Conservation (phyloP, 2,888 invertebrate genomes). For the Hydroisotoma schaefferi region DNA sequence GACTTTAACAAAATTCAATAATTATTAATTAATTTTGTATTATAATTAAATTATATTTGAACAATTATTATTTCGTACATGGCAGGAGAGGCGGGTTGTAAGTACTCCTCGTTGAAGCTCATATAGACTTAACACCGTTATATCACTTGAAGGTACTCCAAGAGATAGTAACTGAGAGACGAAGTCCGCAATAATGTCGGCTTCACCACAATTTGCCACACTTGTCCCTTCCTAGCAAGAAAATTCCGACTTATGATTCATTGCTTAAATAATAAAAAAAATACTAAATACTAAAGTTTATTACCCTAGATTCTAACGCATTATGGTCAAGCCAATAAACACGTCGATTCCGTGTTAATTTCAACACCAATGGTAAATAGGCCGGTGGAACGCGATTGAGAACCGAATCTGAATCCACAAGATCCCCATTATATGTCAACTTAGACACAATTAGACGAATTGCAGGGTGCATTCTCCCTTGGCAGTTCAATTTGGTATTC, state of each 20-base stretch:
- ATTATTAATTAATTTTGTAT: neutral
- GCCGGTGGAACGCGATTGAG: neutral
- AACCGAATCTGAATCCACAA: neutral
- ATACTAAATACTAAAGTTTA: neutral
- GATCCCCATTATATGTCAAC: neutral
- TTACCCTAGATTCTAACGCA: neutral
- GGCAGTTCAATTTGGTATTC: too few relatives aligned
- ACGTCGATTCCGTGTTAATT: neutral
- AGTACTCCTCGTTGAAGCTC: neutral
- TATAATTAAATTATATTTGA: too few relatives aligned
- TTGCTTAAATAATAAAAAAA: neutral
- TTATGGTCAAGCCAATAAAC: neutral
- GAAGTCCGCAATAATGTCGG: neutral
- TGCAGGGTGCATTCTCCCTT: neutral
- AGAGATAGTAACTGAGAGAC: neutral
- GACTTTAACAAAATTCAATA: neutral
- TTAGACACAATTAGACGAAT: slow-evolving; percentile 5
- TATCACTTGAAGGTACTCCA: neutral
- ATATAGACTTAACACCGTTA: neutral
- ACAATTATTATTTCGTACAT: too few relatives aligned
- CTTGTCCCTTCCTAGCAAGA: neutral
- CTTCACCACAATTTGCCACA: neutral
- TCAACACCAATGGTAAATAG: neutral
- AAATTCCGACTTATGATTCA: neutral
- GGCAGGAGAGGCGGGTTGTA: too few relatives aligned